A percentile compares a stretch with the other conserved stretches of the same genome.
Evolutionary conservation across 2,113 vertebrate species (phyloP).

Genomic region (Helogale parvula): DNA sequence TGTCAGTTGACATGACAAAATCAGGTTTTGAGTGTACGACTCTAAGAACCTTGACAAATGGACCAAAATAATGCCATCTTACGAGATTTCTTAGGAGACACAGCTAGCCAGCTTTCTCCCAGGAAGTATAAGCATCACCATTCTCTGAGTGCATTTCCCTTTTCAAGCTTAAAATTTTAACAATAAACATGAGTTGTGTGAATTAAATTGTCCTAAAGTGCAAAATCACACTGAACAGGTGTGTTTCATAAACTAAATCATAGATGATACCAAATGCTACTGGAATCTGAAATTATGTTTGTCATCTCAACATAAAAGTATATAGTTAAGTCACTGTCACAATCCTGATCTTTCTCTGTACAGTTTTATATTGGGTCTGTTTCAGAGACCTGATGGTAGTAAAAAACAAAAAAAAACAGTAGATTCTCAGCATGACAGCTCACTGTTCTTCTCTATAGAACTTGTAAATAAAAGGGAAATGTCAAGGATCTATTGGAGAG

Average conservation of each 20-base stretch:
- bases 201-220: not conserved
- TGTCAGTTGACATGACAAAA: not conserved
- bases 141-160: not conserved
- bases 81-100: not conserved
- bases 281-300: slow-evolving; percentile 1
- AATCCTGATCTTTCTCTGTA: not conserved
- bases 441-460: not conserved
- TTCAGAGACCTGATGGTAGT: not conserved
- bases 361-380: not conserved
- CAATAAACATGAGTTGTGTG: not conserved
- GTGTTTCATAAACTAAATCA: not conserved
- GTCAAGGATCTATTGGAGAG: not conserved
- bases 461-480: slow-evolving; percentile 31
- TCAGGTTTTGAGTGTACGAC: not conserved
- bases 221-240: not conserved
- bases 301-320: not conserved
- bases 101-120: not conserved
- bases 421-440: not conserved
- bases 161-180: slow-evolving; percentile 44
- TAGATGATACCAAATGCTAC: not conserved
- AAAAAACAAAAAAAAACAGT: slow-evolving; percentile 41
- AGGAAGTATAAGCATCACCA: not conserved
- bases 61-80: not conserved
- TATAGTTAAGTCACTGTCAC: not conserved
- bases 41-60: not conserved